Evolutionary conservation across 37 sponge, comb jelly and placozoan species (phyloP).

Genomic region (Ephydatia muelleri): DNA sequence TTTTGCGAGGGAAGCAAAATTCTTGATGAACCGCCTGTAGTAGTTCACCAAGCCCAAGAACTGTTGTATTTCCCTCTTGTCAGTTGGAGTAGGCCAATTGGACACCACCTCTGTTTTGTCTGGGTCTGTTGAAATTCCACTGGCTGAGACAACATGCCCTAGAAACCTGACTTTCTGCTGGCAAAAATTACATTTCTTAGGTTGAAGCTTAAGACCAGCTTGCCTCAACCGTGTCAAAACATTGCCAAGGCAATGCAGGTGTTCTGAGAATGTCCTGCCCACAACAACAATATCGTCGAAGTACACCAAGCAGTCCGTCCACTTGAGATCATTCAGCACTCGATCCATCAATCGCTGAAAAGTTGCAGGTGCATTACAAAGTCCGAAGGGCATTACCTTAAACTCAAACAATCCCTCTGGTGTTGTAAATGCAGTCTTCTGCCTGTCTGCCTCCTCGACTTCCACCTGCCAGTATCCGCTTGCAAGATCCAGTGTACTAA

Average conservation of each 20-base stretch:
- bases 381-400: conserved; percentile 41
- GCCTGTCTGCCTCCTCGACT: conserved; percentile 9
- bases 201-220: conserved; percentile 49
- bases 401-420: conserved; percentile 38
- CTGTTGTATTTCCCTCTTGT: conserved; percentile 21
- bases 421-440: conserved; percentile 58
- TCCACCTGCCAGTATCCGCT: conserved; percentile 52
- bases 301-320: conserved; percentile 24
- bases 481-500: conserved; percentile 33
- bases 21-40: conserved; percentile 36
- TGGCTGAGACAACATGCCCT: conserved; percentile 41
- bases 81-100: conserved; percentile 27
- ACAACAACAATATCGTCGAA: conserved; percentile 50
- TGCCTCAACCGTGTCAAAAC: conserved; percentile 11
- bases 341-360: conserved; percentile 42
- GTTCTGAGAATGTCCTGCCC: conserved; percentile 25
- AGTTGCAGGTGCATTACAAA: conserved; percentile 21
- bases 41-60: conserved; percentile 45
- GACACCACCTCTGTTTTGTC: conserved; percentile 19
- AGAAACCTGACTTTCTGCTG: conserved; percentile 9
- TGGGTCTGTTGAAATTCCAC: conserved; percentile 36
- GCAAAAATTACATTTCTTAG: conserved; percentile 33
- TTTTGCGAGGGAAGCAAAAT: conserved; percentile 32
- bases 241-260: conserved; percentile 20
- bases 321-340: conserved; percentile 17